Conservation (phyloP, 2,113 vertebrate species). For the Ophiodon elongatus region DNA sequence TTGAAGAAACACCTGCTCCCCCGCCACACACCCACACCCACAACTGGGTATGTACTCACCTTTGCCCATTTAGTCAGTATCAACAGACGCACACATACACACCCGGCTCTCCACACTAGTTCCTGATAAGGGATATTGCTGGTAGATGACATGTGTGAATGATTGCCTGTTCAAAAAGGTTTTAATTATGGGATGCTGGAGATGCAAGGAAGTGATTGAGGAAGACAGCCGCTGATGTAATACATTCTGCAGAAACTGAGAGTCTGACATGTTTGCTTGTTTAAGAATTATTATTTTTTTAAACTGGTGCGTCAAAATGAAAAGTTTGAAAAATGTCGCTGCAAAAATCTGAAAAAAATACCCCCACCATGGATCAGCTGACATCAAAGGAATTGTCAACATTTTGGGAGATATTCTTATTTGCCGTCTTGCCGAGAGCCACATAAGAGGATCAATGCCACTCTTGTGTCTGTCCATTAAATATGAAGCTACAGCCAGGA, state of each 20-base stretch:
- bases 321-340: neutral
- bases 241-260: neutral
- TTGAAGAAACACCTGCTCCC: conserved; percentile 82
- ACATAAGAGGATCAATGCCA: neutral
- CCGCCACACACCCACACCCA: neutral
- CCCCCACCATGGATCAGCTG: neutral
- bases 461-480: neutral
- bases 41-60: neutral
- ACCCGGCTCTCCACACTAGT: conserved; percentile 38
- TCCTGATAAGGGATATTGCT: conserved; percentile 76
- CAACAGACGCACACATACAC: conserved; percentile 3
- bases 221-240: neutral
- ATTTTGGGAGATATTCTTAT: neutral
- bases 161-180: conserved; percentile 44
- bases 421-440: no score
- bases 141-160: conserved; percentile 73
- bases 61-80: neutral
- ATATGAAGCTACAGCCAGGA: no score
- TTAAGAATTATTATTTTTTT: neutral
- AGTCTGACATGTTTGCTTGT: neutral
- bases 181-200: conserved; percentile 18
- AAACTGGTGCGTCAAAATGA: neutral
- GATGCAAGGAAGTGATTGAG: conserved; percentile 13
- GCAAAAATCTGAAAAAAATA: neutral
- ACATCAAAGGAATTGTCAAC: neutral